Evolutionary conservation across 2,888 invertebrate genomes (phyloP), one percentile per base, ranked within the genome.

Genomic region (Phragmatobia fuliginosa): DNA sequence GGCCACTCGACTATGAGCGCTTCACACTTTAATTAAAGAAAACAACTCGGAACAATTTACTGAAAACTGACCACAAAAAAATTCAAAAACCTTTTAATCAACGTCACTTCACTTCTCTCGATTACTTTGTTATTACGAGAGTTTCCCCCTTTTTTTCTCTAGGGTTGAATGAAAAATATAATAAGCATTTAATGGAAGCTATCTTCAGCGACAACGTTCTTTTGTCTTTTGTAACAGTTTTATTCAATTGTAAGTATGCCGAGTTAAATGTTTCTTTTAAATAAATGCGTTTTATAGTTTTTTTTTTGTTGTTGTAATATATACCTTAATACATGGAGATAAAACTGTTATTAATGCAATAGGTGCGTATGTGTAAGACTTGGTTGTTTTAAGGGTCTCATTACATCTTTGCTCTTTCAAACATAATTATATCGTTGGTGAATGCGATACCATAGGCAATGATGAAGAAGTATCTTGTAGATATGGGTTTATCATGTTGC

Each of bases 61-160:
- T 72, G 45, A 56, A 36, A 45, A 65, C 28, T 71, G 62, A 66
- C 18, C 69, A 45, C 70, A 78, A 78, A 79, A 66, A 71, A 62
- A 62, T 49, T 66, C 25, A 74, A 65, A 76, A 71, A 71, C 67
- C 16, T 70, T 74, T 75, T 79, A 80, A 83, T 85, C 76, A 84
- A 83, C 81, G 82, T 83, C 83, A 83, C 85, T 85, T 83, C 83
- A 83, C 85, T 85, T 76, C 59, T 74, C 79, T 80, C 83, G 85
- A 87, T 88, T 86, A 85, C 83, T 81, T 84, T 75, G 71, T 74
- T 80, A 70, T 78, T 77, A 76, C 66, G 67, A 75, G 73, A 83
- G 77, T 78, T 68, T 76, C 76, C 63, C 64, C 74, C 63, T 81
- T 81, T 82, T 80, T 76, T 80, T 75, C 77, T 79, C 81, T 67